A percentile compares a stretch with the other conserved stretches of the same genome.
These are phyloP conservation scores for Centropristis striata DNA, from an alignment of 2,113 vertebrate species.

Conservation along the genomic window DNA sequence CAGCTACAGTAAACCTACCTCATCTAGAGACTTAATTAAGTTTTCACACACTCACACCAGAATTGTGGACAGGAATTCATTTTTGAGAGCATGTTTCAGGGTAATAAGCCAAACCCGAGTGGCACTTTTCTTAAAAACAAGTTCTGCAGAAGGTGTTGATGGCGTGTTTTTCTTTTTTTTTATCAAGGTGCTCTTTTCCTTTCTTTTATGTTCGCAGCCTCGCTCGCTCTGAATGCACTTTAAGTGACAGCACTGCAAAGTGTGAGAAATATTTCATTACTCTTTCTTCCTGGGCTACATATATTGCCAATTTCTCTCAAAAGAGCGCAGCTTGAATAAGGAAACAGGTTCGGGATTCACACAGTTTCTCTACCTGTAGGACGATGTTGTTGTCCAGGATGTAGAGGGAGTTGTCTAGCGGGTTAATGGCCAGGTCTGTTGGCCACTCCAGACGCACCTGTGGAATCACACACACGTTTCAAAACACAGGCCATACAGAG, in stretches of 20 bases:
- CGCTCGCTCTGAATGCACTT: constrained; percentile 32
- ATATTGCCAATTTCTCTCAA: neutral
- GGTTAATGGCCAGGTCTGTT: constrained; percentile 96
- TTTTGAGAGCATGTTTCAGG: neutral
- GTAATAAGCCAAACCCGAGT: constrained; percentile 28
- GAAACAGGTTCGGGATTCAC: constrained; percentile 1
- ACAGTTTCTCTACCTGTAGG: constrained; percentile 84
- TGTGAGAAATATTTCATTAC: constrained; percentile 35
- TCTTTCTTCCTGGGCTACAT: constrained; percentile 2
- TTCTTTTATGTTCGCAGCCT: constrained; percentile 38
- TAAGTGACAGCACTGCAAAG: constrained; percentile 45
- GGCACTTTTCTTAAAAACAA: constrained; percentile 46
- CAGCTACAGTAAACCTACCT: neutral
- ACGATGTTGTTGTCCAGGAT: constrained; percentile 99
- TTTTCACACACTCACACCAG: constrained; percentile 27
- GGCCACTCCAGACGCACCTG: constrained; percentile 98
- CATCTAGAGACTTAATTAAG: constrained; percentile 42
- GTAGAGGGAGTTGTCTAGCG: constrained; percentile 96
- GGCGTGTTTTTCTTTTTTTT: constrained; percentile 36
- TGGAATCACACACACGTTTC: constrained; percentile 13
- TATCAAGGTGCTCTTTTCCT: constrained; percentile 40
- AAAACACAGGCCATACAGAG: constrained; percentile 4
- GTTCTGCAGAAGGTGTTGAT: constrained; percentile 14
- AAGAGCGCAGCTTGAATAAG: constrained; percentile 4
- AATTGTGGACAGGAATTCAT: constrained; percentile 44